Evolutionary conservation across 2,113 vertebrate species (phyloP).

Genomic region (Drymodes brunneopygia): DNA sequence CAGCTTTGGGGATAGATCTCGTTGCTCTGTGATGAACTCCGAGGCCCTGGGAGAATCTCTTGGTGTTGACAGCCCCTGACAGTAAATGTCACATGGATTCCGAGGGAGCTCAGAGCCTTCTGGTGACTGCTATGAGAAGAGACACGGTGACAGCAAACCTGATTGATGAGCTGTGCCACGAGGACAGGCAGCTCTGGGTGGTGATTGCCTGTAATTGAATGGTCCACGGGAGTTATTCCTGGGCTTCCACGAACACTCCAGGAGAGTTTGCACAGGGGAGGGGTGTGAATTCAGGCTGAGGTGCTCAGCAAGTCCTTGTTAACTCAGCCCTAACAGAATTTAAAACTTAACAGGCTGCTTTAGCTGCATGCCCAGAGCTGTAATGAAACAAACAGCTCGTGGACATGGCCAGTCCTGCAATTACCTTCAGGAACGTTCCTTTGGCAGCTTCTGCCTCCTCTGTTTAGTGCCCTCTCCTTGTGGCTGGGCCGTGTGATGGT

Average conservation of each 20-base stretch:
- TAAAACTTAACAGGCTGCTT: neutral
- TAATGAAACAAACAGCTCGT: neutral
- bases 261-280: neutral
- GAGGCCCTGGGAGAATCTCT: slow-evolving; percentile 55
- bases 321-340: neutral
- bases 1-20: neutral
- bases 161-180: slow-evolving; percentile 60
- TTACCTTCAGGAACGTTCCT: neutral
- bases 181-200: neutral
- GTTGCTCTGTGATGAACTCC: slow-evolving; percentile 39
- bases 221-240: slow-evolving; percentile 20
- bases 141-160: slow-evolving; percentile 53
- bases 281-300: neutral
- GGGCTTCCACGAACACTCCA: neutral
- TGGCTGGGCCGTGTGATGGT: neutral
- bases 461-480: neutral
- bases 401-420: neutral
- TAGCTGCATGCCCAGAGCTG: neutral
- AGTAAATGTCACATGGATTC: slow-evolving; percentile 58
- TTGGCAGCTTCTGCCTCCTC: neutral
- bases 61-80: slow-evolving; percentile 66
- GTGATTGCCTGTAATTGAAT: slow-evolving; percentile 45
- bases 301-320: neutral
- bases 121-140: slow-evolving; percentile 62
- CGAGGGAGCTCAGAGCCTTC: slow-evolving; percentile 40